phyloP scores from a whole-genome alignment of 2,888 invertebrate species.

The Athetis lepigone region DNA sequence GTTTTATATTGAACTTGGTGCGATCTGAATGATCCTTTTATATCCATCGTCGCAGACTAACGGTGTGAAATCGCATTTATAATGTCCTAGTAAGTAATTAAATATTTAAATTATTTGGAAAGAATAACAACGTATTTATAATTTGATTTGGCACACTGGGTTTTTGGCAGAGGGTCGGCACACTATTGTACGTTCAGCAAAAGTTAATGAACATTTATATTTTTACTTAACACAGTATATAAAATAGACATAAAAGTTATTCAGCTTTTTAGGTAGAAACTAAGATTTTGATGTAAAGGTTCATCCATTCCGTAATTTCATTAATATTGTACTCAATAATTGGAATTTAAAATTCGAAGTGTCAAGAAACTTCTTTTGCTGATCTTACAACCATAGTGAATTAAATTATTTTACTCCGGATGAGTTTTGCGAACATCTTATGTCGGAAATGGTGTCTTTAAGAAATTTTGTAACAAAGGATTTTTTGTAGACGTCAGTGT shows the following conservation, averaged over 20 bases:
- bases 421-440: too few species aligned
- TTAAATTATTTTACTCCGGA: neutral
- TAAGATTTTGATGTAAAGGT: too few species aligned
- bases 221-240: too few species aligned
- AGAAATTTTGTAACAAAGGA: neutral
- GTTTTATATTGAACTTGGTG: slow-evolving; percentile 59
- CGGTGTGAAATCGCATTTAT: slow-evolving; percentile 72
- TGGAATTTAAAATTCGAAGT: too few species aligned
- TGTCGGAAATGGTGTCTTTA: neutral
- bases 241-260: too few species aligned
- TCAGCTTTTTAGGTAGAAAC: too few species aligned
- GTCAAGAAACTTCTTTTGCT: too few species aligned
- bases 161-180: neutral
- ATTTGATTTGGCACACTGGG: slow-evolving; percentile 17
- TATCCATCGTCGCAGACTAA: slow-evolving; percentile 66
- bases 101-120: slow-evolving; percentile 61
- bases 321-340: too few species aligned
- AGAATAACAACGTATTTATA: slow-evolving; percentile 49
- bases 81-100: slow-evolving; percentile 52
- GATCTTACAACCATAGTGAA: too few species aligned
- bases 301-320: too few species aligned
- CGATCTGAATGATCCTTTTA: slow-evolving; percentile 63
- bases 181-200: too few species aligned
- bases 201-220: too few species aligned
- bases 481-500: slow-evolving; percentile 5